A percentile compares a stretch with the other conserved stretches of the same genome.
Conservation (phyloP, 2,888 invertebrate genomes). For the Allolobophora icterica region DNA sequence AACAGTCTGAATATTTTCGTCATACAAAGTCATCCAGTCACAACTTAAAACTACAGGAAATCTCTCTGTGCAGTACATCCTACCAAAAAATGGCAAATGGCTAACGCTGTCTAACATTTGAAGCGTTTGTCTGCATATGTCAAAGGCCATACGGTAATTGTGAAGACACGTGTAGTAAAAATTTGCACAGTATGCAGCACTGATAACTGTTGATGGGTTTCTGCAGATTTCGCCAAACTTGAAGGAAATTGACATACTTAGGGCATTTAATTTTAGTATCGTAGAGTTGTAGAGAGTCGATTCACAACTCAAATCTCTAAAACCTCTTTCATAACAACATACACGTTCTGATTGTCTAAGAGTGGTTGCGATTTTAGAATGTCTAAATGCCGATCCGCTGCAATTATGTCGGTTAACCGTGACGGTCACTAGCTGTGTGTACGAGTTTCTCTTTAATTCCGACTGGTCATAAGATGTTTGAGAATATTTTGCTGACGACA, state of each 20-base stretch:
- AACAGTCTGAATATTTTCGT: conserved; percentile 7
- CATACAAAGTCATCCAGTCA: background rate
- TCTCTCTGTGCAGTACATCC: background rate
- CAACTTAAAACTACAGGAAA: background rate
- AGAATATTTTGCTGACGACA: background rate
- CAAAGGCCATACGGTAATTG: background rate
- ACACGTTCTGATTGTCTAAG: background rate
- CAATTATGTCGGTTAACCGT: too few species aligned
- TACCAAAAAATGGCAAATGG: too few species aligned
- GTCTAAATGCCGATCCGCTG: too few species aligned
- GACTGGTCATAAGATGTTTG: background rate
- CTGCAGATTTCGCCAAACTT: background rate
- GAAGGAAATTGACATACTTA: background rate
- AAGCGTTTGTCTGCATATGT: background rate
- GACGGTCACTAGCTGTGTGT: too few species aligned
- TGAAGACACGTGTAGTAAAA: background rate
- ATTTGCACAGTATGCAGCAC: background rate
- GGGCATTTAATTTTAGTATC: background rate
- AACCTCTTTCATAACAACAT: background rate
- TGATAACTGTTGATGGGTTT: background rate
- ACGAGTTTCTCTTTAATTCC: too few species aligned
- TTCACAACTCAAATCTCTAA: background rate
- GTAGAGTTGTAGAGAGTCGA: background rate
- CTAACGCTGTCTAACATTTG: background rate
- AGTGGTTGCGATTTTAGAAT: too few species aligned